Evolutionary conservation across 2,888 invertebrate species (phyloP), one percentile per base, ranked within the genome.

Genomic region (Pollenia angustigena): DNA sequence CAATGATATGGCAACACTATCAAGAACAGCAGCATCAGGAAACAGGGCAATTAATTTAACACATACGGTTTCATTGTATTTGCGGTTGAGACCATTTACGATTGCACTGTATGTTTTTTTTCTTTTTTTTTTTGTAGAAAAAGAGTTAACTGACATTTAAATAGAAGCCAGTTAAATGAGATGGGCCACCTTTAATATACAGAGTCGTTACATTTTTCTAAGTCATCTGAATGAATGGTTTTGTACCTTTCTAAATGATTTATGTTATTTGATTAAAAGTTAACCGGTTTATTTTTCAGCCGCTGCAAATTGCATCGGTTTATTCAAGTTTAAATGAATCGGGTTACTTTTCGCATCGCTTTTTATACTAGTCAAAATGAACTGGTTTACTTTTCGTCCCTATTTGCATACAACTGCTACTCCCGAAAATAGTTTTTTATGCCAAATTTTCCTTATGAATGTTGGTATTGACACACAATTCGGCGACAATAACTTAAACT

Each of bases 1-100:
- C 62, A 54, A 56, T 81, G 84, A 84, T 87, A 87, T 84, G 87
- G 87, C 81, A 87, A 71, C 87, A 74, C 75, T 62, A 74, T 72
- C 58, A 66, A 42, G 71, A 72, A 48, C 79, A 52, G 54, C 85
- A 68, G 81, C 76, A 81, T 48, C 84, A 72, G 87, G 84, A 87
- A 87, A 87, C 87, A 84, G 87, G 86, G 81, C 91, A 91, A 92
- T 92, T 91, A 92, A 91, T 91, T 91, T 89, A 90, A 91, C 88
- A 90, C 89, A 88, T 84, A 87, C 85, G 89, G 89, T 89, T 90
- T 90, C 90, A 89, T 90, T 90, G 91, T 90, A 91, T 90, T 91
- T 92, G 91, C 85, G 91, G 92, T 91, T 90, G 89, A 89, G 90
- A 62, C 85, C 87, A 76, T 74, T 87, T 85, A 87, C 75, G 80